phyloP scores from a whole-genome alignment of 2,797 vertebrate genomes.

The Aplochiton taeniatus region DNA sequence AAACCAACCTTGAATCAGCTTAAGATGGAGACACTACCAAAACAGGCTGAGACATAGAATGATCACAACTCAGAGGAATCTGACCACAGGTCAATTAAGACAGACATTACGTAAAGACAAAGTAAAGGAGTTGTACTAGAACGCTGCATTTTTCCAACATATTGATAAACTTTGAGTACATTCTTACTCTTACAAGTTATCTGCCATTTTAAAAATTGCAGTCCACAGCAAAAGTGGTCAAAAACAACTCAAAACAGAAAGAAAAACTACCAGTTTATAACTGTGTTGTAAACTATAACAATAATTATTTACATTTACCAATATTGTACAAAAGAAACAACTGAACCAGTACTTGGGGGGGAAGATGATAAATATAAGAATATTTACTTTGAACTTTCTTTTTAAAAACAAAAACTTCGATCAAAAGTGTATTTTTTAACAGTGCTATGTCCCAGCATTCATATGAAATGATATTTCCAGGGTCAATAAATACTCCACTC shows the following conservation, averaged over 20 bases:
- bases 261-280: slow-evolving; percentile 41
- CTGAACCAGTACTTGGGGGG: slow-evolving; percentile 37
- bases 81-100: slow-evolving; percentile 45
- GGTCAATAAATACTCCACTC: slow-evolving; percentile 42
- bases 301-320: slow-evolving; percentile 68
- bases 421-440: slow-evolving; percentile 50
- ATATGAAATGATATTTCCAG: slow-evolving; percentile 30
- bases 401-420: slow-evolving; percentile 43
- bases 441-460: slow-evolving; percentile 50
- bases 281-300: slow-evolving; percentile 59
- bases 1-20: slow-evolving; percentile 17
- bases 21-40: slow-evolving; percentile 10
- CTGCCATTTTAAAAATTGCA: slow-evolving; percentile 36
- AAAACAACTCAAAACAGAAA: slow-evolving; percentile 45
- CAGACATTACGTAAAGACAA: slow-evolving; percentile 28
- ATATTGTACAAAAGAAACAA: slow-evolving; percentile 58
- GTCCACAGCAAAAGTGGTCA: slow-evolving; percentile 64
- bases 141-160: slow-evolving; percentile 20
- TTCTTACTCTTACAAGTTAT: slow-evolving; percentile 11
- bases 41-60: slow-evolving; percentile 1
- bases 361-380: slow-evolving; percentile 57
- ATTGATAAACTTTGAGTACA: slow-evolving; percentile 28
- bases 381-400: slow-evolving; percentile 39
- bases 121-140: slow-evolving; percentile 30
- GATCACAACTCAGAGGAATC: slow-evolving; percentile 15